Evolutionary conservation across 2,888 invertebrate species (phyloP).

Genomic region (Agrenia bidenticulata): DNA sequence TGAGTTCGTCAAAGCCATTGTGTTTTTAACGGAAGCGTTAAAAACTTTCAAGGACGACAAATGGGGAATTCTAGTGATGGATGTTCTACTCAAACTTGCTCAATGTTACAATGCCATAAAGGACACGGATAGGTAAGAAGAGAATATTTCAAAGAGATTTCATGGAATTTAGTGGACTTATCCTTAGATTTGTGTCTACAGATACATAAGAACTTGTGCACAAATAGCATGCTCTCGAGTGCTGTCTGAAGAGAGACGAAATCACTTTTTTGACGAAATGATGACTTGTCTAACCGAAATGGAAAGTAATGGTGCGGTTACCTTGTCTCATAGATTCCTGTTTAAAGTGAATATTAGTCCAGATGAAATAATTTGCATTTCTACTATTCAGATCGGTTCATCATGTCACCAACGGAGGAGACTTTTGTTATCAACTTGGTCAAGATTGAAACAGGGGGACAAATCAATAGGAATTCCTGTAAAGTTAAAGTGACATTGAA

Average conservation of each 20-base stretch:
- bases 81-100: conserved; percentile 79
- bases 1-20: conserved; percentile 84
- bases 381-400: conserved; percentile 26
- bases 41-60: conserved; percentile 84
- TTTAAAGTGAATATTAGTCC: neutral
- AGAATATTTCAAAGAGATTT: too few species aligned
- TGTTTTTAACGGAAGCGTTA: conserved; percentile 81
- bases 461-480: conserved; percentile 46
- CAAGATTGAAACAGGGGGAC: conserved; percentile 46
- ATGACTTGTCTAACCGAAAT: conserved; percentile 63
- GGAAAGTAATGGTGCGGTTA: conserved; percentile 32
- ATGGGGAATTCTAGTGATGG: conserved; percentile 80
- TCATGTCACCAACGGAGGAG: conserved; percentile 47
- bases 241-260: conserved; percentile 71
- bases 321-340: neutral
- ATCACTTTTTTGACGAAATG: conserved; percentile 81
- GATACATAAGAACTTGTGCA: conserved; percentile 75
- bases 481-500: conserved; percentile 42
- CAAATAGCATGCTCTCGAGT: conserved; percentile 67
- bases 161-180: too few species aligned
- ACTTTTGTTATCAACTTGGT: conserved; percentile 43
- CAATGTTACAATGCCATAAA: conserved; percentile 79
- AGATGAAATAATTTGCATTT: conserved; percentile 13
- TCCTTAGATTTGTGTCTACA: conserved; percentile 55
- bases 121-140: conserved; percentile 67